Conservation (phyloP, 2,797 vertebrate species). For the Podargus strigoides region DNA sequence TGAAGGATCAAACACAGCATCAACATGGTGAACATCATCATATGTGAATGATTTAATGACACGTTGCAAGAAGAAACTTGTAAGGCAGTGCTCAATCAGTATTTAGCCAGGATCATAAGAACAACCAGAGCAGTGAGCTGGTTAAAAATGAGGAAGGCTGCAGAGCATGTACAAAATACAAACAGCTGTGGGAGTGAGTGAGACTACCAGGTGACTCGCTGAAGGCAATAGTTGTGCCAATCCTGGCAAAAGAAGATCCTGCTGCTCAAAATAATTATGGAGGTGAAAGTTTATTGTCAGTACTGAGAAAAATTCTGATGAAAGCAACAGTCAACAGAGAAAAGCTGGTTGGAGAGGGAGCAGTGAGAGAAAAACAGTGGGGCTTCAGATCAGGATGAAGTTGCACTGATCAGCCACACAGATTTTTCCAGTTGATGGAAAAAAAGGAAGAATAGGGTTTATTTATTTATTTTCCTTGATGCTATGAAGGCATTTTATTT, state of each 20-base stretch:
- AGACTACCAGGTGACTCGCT: slow-evolving; percentile 4
- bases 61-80: neutral
- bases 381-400: neutral
- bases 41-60: neutral
- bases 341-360: neutral
- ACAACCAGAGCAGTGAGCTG: neutral
- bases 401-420: neutral
- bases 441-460: neutral
- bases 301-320: neutral
- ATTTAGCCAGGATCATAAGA: neutral
- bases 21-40: neutral
- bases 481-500: neutral
- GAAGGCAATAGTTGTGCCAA: neutral
- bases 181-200: neutral
- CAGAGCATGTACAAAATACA: accelerated
- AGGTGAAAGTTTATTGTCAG: neutral
- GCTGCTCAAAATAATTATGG: neutral
- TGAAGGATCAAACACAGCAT: neutral
- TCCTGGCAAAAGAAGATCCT: neutral
- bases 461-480: neutral
- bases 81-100: neutral
- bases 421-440: neutral
- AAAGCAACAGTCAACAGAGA: neutral
- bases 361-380: neutral
- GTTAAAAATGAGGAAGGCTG: neutral